Evolutionary conservation across 2,113 vertebrate species (phyloP), one percentile per base, ranked within the genome.

Genomic region (Laterallus jamaicensis): DNA sequence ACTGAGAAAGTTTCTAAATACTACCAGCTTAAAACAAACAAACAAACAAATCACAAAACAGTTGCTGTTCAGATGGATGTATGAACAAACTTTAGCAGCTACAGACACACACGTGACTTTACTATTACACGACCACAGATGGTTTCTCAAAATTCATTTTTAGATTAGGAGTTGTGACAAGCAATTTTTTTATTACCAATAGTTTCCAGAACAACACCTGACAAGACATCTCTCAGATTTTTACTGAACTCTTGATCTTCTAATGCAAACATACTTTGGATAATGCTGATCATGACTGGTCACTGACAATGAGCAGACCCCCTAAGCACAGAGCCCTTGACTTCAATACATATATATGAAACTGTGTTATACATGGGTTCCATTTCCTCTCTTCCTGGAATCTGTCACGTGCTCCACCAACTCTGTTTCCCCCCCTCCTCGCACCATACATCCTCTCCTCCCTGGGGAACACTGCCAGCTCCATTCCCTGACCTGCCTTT

Each of bases 121-220:
- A 67, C 40, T 37, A 42, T 79, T 56, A 84, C 66, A 91, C 54
- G 11, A 68, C 29, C 62, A 89, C 73, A 92, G 66, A 88, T 54
- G 69, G 82, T 22, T 92, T 66, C 91, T 90, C 69, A 68, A 73
- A 92, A 80, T 67, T 62, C 28, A 55, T 77, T 85, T 92, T 82
- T 47, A 74, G 64, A 56, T 71, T 24, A 55, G 59, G 47, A 88
- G 37, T 26, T 80, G 37, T 85, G 78, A 91, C 56, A 82, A 86
- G 70, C 50, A 78, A 68, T 37, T 82, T 70, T 71, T 74, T 84
- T 39, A 64, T 62, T 79, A 44, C 58, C 49, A 93, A 79, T 26
- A 75, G 35, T 79, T 88, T 77, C 86, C 86, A 94, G 77, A 88
- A 76, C 49, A 86, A 79, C 0, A 8, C 37, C 42, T 29, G 16